A percentile compares a stretch with the other conserved stretches of the same genome.
These are phyloP conservation scores for Laupala kohalensis DNA, from an alignment of 1,140 invertebrate genomes.

Conservation along the genomic window DNA sequence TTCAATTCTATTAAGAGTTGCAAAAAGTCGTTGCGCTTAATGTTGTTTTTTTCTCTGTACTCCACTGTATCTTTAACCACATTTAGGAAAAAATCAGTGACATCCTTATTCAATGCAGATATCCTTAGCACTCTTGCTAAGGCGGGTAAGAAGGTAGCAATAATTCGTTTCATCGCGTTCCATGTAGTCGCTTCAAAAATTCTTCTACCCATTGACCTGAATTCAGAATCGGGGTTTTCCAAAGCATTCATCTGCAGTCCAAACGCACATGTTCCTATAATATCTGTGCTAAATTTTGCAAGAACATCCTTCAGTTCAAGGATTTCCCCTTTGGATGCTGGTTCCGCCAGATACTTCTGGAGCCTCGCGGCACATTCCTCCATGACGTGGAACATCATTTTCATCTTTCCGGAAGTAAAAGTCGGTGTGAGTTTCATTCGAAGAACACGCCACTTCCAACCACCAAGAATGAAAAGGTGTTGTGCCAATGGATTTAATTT, in stretches of 20 bases:
- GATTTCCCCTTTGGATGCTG: slow-evolving; percentile 20
- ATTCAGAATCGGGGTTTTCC: slow-evolving; percentile 35
- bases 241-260: slow-evolving; percentile 44
- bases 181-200: slow-evolving; percentile 16
- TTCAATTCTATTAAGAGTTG: slow-evolving; percentile 13
- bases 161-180: neutral
- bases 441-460: slow-evolving; percentile 9
- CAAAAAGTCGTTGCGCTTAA: slow-evolving; percentile 11
- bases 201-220: slow-evolving; percentile 24
- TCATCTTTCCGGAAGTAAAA: slow-evolving; percentile 25
- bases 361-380: slow-evolving; percentile 19
- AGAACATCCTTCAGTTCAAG: slow-evolving; percentile 40
- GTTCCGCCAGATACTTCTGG: slow-evolving; percentile 25
- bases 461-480: slow-evolving; percentile 11
- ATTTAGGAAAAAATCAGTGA: slow-evolving; percentile 7
- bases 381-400: slow-evolving; percentile 20
- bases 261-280: slow-evolving; percentile 46
- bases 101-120: neutral
- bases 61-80: slow-evolving; percentile 10
- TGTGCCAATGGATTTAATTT: slow-evolving; percentile 6
- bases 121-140: neutral
- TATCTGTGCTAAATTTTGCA: slow-evolving; percentile 45
- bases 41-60: slow-evolving; percentile 9
- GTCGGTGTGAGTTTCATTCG: slow-evolving; percentile 22
- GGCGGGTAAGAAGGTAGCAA: neutral